phyloP scores from a whole-genome alignment of 2,113 vertebrate genomes.

The Lophius piscatorius region DNA sequence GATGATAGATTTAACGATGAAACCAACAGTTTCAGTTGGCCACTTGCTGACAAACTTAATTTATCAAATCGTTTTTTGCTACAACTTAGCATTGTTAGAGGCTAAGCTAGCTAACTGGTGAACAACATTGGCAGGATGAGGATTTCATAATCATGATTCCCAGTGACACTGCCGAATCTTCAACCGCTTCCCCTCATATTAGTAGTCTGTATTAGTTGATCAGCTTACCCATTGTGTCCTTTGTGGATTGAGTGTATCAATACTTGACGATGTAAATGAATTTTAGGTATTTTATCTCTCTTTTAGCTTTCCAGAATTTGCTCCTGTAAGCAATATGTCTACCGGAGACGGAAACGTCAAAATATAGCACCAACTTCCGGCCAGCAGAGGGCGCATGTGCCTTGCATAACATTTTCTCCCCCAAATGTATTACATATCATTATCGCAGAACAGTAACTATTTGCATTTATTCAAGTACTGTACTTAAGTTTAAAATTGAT shows the following conservation, averaged over 20 bases:
- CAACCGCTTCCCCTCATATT: not conserved
- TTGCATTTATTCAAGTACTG: too few relatives aligned
- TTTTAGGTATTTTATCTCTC: slow-evolving; percentile 54
- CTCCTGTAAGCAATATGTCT: slow-evolving; percentile 82
- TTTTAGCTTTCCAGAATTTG: slow-evolving; percentile 73
- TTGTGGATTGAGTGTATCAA: slow-evolving; percentile 18
- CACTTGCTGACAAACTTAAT: not conserved
- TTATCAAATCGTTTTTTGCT: not conserved
- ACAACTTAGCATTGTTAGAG: slow-evolving; percentile 33
- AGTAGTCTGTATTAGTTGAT: not conserved
- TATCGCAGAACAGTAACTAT: too few relatives aligned
- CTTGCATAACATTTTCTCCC: not conserved
- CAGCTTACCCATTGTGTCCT: slow-evolving; percentile 77
- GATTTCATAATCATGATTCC: slow-evolving; percentile 37
- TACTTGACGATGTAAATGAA: slow-evolving; percentile 33
- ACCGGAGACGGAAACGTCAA: slow-evolving; percentile 63
- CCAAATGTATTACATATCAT: not conserved
- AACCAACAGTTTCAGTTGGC: accelerated
- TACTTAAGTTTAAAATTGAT: too few relatives aligned
- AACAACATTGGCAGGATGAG: slow-evolving; percentile 45
- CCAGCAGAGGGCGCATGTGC: slow-evolving; percentile 47
- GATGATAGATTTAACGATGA: not conserved
- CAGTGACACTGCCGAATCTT: not conserved
- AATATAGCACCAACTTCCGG: slow-evolving; percentile 45
- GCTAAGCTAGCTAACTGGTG: slow-evolving; percentile 37